Conservation (phyloP, 2,797 vertebrate species). For the Bovichtus variegatus region DNA sequence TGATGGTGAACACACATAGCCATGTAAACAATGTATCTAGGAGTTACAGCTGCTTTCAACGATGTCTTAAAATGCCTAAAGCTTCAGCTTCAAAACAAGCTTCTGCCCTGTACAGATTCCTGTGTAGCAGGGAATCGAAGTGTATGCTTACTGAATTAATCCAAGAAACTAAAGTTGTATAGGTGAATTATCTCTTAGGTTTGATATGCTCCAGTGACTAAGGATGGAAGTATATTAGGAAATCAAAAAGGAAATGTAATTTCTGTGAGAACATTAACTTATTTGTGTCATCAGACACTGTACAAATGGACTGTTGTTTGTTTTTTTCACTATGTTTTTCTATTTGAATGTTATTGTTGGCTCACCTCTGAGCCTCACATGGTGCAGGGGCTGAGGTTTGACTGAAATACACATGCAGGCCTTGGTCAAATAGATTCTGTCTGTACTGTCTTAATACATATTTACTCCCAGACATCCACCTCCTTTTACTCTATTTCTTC, state of each 20-base stretch:
- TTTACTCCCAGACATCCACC: conserved; percentile 18
- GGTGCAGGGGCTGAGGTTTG: conserved; percentile 46
- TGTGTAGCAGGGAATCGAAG: conserved; percentile 57
- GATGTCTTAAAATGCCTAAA: conserved; percentile 78
- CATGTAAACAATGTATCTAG: conserved; percentile 75
- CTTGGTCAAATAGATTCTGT: conserved; percentile 33
- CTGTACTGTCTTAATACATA: conserved; percentile 29
- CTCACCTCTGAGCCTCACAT: conserved; percentile 41
- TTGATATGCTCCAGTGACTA: conserved; percentile 43
- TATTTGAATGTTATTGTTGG: conserved; percentile 57
- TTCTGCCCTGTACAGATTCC: conserved; percentile 66
- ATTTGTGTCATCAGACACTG: conserved; percentile 57
- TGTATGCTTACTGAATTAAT: conserved; percentile 69
- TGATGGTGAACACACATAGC: conserved; percentile 63
- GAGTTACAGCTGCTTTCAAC: conserved; percentile 74
- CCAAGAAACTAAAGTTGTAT: conserved; percentile 45
- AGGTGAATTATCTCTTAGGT: conserved; percentile 39
- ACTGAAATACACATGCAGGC: conserved; percentile 47
- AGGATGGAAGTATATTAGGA: conserved; percentile 12
- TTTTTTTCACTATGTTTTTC: conserved; percentile 45
- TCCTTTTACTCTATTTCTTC: not conserved
- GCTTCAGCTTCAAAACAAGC: conserved; percentile 77
- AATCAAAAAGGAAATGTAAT: conserved; percentile 37
- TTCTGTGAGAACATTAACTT: conserved; percentile 46
- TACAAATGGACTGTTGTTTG: conserved; percentile 35